A percentile compares a stretch with the other conserved stretches of the same genome.
phyloP scores from a whole-genome alignment of 2,888 invertebrate species.

The Cryptocephalus primarius region DNA sequence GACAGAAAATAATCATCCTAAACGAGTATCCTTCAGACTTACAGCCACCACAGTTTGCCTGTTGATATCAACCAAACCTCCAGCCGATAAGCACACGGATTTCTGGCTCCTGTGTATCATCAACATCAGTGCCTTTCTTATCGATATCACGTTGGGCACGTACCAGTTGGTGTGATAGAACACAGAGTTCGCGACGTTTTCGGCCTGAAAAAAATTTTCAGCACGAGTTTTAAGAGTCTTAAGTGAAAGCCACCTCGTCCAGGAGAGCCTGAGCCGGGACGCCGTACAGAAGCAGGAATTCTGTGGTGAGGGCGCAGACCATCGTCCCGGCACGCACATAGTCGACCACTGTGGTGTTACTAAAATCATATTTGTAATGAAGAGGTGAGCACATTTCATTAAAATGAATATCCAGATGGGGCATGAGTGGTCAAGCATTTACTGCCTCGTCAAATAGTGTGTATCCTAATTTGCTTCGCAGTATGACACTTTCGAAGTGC shows the following conservation, averaged over 20 bases:
- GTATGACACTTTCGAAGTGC: too few relatives aligned
- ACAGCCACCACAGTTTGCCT: conserved; percentile 7
- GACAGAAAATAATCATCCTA: background rate
- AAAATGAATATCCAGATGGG: too few relatives aligned
- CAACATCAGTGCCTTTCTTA: conserved; percentile 8
- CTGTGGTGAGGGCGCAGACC: conserved; percentile 10
- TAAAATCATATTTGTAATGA: conserved; percentile 1
- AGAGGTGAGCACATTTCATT: too few relatives aligned
- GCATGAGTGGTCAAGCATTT: too few relatives aligned
- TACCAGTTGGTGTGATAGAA: conserved; percentile 13
- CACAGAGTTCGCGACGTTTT: conserved; percentile 8
- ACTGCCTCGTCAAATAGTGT: too few relatives aligned
- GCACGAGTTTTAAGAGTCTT: background rate
- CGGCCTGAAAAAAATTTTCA: conserved; percentile 5
- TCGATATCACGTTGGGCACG: conserved; percentile 8
- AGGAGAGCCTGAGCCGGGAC: conserved; percentile 11
- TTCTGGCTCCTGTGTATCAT: conserved; percentile 11
- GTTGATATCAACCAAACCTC: conserved; percentile 11
- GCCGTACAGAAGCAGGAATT: conserved; percentile 11
- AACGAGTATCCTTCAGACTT: background rate
- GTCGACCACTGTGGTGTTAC: conserved; percentile 10
- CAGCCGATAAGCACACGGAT: conserved; percentile 7
- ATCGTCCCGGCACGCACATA: conserved; percentile 10
- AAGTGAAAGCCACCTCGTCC: conserved; percentile 7
- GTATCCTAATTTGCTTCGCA: too few relatives aligned